Base-by-base conservation (phyloP, 2,113 vertebrate species). In the Scomber colias region DNA sequence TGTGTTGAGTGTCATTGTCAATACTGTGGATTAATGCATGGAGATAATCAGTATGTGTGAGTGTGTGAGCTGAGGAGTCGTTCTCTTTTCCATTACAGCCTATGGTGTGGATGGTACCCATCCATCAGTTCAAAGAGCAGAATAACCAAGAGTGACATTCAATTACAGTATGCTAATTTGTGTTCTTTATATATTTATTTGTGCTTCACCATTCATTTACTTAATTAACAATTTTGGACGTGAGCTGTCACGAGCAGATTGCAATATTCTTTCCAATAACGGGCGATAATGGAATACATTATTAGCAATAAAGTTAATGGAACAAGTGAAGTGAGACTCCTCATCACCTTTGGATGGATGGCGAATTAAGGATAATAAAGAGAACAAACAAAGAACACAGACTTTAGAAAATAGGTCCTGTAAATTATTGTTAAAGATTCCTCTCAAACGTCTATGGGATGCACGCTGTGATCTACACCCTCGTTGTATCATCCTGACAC, bases 81-180 rank as follows among this genome's bases (percentile, higher is more conserved):
- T 31, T 44, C 15, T n/a, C 40, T 31, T 71, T 19, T 65, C 69
- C 49, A 64, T 75, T 73, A 57, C 21, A 54, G 78, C 61, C 45
- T 31, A 15, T 75, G 80, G 51, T 60, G 81, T 76, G 71, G 66
- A 85, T 73, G 69, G 19, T 65, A 53, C 81, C 82, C 79, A 90
- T 89, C 85, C 90, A 87, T 91, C 90, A 87, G 69, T 89, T 87
- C 81, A 91, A 91, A 87, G 83, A 92, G 87, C 81, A 88, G 77
- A 92, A 90, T 83, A 90, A 92, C 87, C 79, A 86, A 89, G 88
- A 91, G 91, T 95, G 92, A 90, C 93, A 93, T 94, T 94, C 88
- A 91, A 94, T 93, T 94, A 93, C 60, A 55, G 16, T 92, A 93
- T 94, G 93, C 85, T 93, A 94, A 93, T 94, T 83, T 87, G 69